Evolutionary conservation across 2,888 invertebrate species (phyloP).

Genomic region (Cryptophagus acutangulus): DNA sequence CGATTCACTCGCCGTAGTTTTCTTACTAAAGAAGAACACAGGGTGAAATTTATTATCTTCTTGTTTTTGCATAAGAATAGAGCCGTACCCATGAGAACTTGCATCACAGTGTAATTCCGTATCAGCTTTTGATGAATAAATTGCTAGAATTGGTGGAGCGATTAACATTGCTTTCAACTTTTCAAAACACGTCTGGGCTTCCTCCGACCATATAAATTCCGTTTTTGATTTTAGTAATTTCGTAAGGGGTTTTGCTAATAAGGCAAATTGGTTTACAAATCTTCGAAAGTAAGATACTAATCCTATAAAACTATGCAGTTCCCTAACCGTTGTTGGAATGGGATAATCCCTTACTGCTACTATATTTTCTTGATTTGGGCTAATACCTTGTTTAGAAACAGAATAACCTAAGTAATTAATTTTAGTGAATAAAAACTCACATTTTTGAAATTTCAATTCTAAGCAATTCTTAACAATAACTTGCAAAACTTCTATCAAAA

Average conservation of each 20-base stretch:
- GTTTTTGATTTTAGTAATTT: conserved; percentile 23
- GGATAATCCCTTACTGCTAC: conserved; percentile 25
- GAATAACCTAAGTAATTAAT: conserved; percentile 12
- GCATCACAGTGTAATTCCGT: conserved; percentile 41
- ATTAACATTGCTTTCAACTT: conserved; percentile 23
- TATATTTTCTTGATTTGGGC: neutral
- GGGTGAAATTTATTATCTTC: conserved; percentile 31
- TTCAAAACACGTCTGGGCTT: conserved; percentile 25
- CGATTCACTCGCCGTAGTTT: conserved; percentile 30
- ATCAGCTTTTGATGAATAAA: conserved; percentile 32
- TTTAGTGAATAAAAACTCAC: conserved; percentile 20
- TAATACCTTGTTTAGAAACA: neutral
- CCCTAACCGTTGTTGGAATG: conserved; percentile 20
- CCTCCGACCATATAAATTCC: conserved; percentile 17
- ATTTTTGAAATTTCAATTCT: conserved; percentile 22
- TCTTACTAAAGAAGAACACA: conserved; percentile 36
- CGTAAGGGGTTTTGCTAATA: conserved; percentile 26
- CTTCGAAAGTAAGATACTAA: conserved; percentile 33
- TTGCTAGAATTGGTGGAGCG: conserved; percentile 27
- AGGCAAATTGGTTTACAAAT: conserved; percentile 23
- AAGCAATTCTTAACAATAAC: conserved; percentile 5
- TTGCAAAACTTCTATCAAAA: conserved; percentile 11
- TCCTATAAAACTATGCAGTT: conserved; percentile 32
- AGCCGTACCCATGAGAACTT: conserved; percentile 32
- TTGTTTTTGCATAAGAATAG: conserved; percentile 35